Conservation (phyloP, 2,797 vertebrate species). For the Anableps anableps region DNA sequence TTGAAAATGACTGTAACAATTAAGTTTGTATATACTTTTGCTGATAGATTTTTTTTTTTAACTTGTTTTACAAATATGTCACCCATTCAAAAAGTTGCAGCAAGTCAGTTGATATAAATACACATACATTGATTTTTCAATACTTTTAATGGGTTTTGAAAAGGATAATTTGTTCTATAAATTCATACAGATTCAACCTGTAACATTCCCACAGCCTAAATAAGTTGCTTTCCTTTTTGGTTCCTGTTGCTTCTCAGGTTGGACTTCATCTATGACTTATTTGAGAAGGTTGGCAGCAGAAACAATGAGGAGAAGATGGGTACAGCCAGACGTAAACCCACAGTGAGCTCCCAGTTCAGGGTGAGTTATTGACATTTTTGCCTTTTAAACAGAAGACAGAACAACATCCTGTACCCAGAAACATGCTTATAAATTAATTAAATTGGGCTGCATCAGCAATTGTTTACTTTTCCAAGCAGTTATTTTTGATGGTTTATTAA, state of each 20-base stretch:
- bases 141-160: neutral
- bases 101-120: neutral
- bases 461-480: neutral
- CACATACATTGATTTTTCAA: neutral
- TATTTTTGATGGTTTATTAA: neutral
- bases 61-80: neutral
- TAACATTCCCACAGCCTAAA: neutral
- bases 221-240: neutral
- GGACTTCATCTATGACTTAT: constrained; percentile 96
- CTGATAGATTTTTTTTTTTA: neutral
- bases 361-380: constrained; percentile 72
- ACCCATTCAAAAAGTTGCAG: neutral
- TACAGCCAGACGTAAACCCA: constrained; percentile 91
- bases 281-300: constrained; percentile 91
- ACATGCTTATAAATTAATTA: neutral
- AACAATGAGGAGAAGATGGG: constrained; percentile 93
- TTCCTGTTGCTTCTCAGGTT: constrained; percentile 72
- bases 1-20: neutral
- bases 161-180: neutral
- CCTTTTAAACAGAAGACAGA: neutral
- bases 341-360: constrained; percentile 96
- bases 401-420: neutral
- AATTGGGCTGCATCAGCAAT: neutral
- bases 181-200: neutral
- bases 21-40: neutral